These are phyloP conservation scores for Daboia siamensis DNA, from an alignment of 2,113 vertebrate species.

Conservation along the genomic window DNA sequence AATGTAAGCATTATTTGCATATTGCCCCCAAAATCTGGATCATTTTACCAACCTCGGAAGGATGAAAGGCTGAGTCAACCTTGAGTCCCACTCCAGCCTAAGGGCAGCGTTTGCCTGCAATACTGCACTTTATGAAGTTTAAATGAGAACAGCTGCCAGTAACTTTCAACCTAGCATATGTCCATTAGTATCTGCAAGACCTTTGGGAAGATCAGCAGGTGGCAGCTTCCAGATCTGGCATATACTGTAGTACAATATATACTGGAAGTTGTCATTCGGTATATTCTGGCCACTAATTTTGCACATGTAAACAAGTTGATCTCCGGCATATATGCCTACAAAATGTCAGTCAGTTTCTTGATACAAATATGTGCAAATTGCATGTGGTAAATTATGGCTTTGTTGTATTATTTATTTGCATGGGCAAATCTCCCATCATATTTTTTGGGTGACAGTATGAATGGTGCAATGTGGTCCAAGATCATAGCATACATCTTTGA, in stretches of 20 bases:
- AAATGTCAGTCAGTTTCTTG: background rate
- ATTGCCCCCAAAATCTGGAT: too few relatives aligned
- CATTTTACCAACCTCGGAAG: too few relatives aligned
- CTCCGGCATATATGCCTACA: background rate
- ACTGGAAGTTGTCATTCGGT: background rate
- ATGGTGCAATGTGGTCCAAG: background rate
- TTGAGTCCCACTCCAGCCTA: too few relatives aligned
- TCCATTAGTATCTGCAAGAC: background rate
- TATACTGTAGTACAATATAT: background rate
- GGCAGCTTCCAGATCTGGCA: background rate
- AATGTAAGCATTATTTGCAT: too few relatives aligned
- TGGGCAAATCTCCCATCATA: background rate
- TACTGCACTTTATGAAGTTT: background rate
- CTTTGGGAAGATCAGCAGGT: background rate
- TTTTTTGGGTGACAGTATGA: background rate
- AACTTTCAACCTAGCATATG: background rate
- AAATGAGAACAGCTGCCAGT: background rate
- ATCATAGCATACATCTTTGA: background rate
- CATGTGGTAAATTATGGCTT: background rate
- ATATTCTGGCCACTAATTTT: background rate
- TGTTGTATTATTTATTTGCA: background rate
- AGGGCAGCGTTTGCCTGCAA: too few relatives aligned
- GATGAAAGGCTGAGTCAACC: too few relatives aligned
- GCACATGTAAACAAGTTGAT: background rate
- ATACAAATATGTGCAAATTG: background rate